A percentile compares a stretch with the other conserved stretches of the same genome.
Conservation (phyloP, 2,113 vertebrate genomes). For the Brachypodius melanocephalos region DNA sequence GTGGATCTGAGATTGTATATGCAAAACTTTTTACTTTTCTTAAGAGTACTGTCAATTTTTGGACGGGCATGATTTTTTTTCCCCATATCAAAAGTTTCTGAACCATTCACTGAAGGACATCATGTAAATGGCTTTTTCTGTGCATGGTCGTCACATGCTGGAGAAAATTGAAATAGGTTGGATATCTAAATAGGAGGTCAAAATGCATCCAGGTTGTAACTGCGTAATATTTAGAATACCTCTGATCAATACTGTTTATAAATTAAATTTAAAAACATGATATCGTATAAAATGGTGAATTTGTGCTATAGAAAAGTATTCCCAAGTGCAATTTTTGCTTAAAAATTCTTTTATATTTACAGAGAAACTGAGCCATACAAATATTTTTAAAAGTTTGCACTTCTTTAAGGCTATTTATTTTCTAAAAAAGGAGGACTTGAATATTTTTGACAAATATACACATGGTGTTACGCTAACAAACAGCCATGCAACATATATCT, state of each 20-base stretch:
- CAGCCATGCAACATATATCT: constrained; percentile 80
- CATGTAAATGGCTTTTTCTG: not conserved
- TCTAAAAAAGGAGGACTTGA: constrained; percentile 79
- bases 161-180: not conserved
- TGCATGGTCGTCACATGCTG: not conserved
- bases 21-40: not conserved
- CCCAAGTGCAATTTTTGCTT: constrained; percentile 36
- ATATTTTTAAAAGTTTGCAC: constrained; percentile 72
- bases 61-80: not conserved
- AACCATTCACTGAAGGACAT: not conserved
- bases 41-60: not conserved
- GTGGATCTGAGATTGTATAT: not conserved
- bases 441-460: constrained; percentile 79
- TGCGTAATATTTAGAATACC: not conserved
- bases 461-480: constrained; percentile 75
- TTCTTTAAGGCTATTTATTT: constrained; percentile 80
- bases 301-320: constrained; percentile 44
- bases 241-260: not conserved
- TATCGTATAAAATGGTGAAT: not conserved
- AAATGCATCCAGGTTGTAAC: not conserved
- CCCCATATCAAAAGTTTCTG: not conserved
- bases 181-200: not conserved
- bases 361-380: constrained; percentile 64
- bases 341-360: constrained; percentile 47
- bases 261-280: constrained; percentile 29